Evolutionary conservation across 2,888 invertebrate species (phyloP).

Genomic region (Patella depressa): DNA sequence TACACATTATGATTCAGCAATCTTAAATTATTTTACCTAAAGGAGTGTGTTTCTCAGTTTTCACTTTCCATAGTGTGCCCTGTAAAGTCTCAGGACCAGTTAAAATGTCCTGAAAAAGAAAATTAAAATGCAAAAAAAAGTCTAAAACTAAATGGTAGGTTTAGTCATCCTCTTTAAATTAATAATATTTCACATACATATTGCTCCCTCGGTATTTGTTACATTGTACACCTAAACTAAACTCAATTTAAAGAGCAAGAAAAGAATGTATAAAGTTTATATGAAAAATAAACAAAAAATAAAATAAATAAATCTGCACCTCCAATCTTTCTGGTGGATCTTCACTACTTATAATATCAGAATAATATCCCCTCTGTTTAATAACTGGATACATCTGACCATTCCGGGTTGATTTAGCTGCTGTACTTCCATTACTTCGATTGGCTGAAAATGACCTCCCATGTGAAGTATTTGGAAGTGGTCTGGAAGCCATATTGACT

Average conservation of each 20-base stretch:
- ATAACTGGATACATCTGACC: conserved; percentile 68
- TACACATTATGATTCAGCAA: conserved; percentile 2
- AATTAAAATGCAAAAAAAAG: background rate
- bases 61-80: conserved; percentile 66
- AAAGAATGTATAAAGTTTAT: background rate
- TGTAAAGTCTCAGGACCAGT: conserved; percentile 65
- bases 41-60: conserved; percentile 68
- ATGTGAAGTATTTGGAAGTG: conserved; percentile 45
- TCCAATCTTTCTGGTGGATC: conserved; percentile 35
- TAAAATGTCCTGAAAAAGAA: conserved; percentile 56
- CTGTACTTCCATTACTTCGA: conserved; percentile 40
- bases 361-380: conserved; percentile 70
- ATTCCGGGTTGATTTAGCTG: conserved; percentile 30
- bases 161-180: no score
- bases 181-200: no score
- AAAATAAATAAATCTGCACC: background rate
- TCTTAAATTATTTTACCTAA: conserved; percentile 48
- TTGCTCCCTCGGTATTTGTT: no score
- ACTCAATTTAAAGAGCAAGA: background rate
- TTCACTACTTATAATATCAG: conserved; percentile 64
- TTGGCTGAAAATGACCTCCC: conserved; percentile 61
- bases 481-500: conserved; percentile 44
- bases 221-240: background rate
- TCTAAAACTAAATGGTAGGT: no score
- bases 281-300: background rate